Base-by-base conservation (phyloP, 2,888 invertebrate genomes). In the Vanessa cardui region DNA sequence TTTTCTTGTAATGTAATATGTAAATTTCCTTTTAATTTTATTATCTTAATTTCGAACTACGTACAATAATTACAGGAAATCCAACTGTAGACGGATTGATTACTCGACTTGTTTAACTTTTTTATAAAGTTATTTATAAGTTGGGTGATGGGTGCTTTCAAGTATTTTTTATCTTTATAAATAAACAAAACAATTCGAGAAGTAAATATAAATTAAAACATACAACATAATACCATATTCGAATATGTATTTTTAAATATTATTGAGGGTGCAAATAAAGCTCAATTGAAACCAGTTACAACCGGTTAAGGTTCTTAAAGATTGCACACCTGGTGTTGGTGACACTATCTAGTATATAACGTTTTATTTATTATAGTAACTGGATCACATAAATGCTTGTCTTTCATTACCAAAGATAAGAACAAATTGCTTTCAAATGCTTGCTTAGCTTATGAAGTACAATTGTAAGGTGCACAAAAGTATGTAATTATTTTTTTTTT, bases 391-490 rank as follows among this genome's bases (percentile, higher is more conserved):
- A 39, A 8, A 20, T 0, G 44, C 18, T 18, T 26, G 26, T 60
- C 33, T 21, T 33, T 46, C 8, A 15, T 65, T 66, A 31, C 50
- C 45, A 64, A 64, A 64, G 60, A 66, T 60, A 21, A n/a, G 54
- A 47, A 52, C 65, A 60, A 59, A 65, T 21, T 44, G 62, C 46
- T 64, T 54, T 20, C 54, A 20, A 44, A 18, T 21, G 64, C 60
- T 61, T 46, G 65, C 65, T 66, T 49, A 49, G 60, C 65, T 54
- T 44, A 50, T 54, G 15, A 15, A 21, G 50, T 21, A 26, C 26
- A 58, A 50, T 31, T 49, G 45, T 65, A 65, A 65, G 60, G 15
- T 66, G 65, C 65, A 66, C 65, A 66, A 61, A 64, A 56, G 9
- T 47, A 49, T 54, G 15, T 47, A 58, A 59, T 45, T 64, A 3